Base-by-base conservation (phyloP, 2,797 vertebrate genomes). In the Octomys mimax region DNA sequence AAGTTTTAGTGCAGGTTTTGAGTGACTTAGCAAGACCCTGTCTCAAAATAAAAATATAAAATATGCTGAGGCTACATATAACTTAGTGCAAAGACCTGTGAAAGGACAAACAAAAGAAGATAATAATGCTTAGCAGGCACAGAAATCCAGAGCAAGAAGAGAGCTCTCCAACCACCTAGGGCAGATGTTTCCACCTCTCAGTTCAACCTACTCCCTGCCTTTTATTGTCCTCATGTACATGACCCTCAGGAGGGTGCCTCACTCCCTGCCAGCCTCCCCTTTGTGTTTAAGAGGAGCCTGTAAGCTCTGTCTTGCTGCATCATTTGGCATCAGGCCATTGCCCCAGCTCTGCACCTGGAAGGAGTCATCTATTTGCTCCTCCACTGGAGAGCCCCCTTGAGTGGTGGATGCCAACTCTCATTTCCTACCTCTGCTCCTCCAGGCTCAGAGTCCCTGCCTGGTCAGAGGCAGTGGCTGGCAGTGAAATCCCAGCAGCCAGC, bases 341-440 rank as follows among this genome's bases (percentile, higher is more conserved):
- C 22, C 52, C 28, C 2, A 6, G 89, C 91, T 95, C 89, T 95
- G 13, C 61, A 73, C 79, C 42, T 61, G 92, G 77, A 92, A 93
- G 84, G 70, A 80, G 24, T 87, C 71, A 52, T 42, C 81, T 95
- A 94, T 96, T 96, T 93, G 87, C 83, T 91, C 93, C 59, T 87
- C 71, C 68, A 61, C 87, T 64, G 73, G 73, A 96, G 89, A 97
- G 94, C 66, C 16, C n/a, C 73, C 77, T 93, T 36, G 31, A 92
- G 89, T 49, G 31, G 19, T 2, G 87, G 77, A 79, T 83, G 89
- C 87, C 77, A 57, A 66, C 82, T 82, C 62, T 90, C 87, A 85
- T 75, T 95, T 94, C 84, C 81, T 59, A 57, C 77, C 49, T 10
- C 16, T n/a, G 80, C 95, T 73, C 92, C 87, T 85, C 81, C 36